Conservation (phyloP, 2,113 vertebrate genomes). For the Mustelus asterias region DNA sequence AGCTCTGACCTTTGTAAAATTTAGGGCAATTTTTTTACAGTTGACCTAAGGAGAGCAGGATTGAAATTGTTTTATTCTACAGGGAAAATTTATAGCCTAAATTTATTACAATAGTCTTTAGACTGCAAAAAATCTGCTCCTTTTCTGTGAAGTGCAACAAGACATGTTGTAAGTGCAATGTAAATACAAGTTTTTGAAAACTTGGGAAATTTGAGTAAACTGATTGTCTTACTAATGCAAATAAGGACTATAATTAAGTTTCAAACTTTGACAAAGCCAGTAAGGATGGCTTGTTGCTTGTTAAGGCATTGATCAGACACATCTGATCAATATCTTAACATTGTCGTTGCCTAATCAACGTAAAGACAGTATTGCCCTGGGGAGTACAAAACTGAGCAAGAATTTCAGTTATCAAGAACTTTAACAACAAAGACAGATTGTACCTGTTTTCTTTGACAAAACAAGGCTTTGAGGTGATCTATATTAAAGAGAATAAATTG, state of each 20-base stretch:
- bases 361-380: neutral
- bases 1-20: too few relatives aligned
- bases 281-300: neutral
- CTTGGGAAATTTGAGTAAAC: neutral
- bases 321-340: too few relatives aligned
- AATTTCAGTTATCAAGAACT: neutral
- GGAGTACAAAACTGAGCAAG: neutral
- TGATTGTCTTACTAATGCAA: neutral
- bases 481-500: too few relatives aligned
- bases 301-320: neutral
- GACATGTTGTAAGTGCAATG: neutral
- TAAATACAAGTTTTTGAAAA: neutral
- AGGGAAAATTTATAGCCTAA: neutral
- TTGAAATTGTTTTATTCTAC: neutral
- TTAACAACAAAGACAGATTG: too few relatives aligned
- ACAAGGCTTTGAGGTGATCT: too few relatives aligned
- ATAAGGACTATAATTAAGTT: neutral
- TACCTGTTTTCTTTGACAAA: too few relatives aligned
- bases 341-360: neutral
- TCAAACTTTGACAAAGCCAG: neutral
- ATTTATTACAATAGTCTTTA: neutral
- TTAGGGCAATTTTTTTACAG: too few relatives aligned
- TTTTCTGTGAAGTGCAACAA: neutral
- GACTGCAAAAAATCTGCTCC: too few relatives aligned
- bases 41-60: too few relatives aligned